Base-by-base conservation (phyloP, 2,888 invertebrate genomes). In the Epistrophe eligans region DNA sequence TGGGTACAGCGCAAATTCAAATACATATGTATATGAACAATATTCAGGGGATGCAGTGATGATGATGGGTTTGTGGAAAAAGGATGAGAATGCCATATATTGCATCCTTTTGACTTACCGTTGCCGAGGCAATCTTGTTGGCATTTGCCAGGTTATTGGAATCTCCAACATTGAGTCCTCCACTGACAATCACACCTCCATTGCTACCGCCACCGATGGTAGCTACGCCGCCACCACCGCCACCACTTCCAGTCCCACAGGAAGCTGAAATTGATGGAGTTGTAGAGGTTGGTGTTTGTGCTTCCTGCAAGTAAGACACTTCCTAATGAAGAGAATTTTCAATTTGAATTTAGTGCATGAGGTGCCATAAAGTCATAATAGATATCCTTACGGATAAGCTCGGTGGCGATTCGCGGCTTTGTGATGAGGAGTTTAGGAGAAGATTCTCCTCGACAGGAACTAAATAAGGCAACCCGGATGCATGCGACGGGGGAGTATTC, bases 51-150 rank as follows among this genome's bases (percentile, higher is more conserved):
- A 64, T 76, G 64, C 77, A 72, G n/a, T 19, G 4, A 28, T 43
- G 9, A 24, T 24, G 13, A 38, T 45, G 10, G 13, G 74, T 15
- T 28, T 35, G 43, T 50, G 17, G 32, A 9, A n/a, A 32, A 43
- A 6, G 45, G 45, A 43, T 45, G 72, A 28, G 43, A 17, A 76
- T 82, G 77, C 52, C 32, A 52, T 24, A 52, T 24, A 24, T 28
- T 84, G 62, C 67, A 85, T 76, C 55, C 58, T 38, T 57, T 77
- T 67, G 76, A 90, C 96, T 96, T 95, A 97, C 98, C 93, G 99
- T 99, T 93, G 98, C 98, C 92, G 97, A 92, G 96, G 97, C 91
- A 96, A 97, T 93, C 96, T 94, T 92, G 96, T 97, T 91, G 88
- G 92, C 90, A 88, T 90, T 91, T 79, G 91, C 92, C 85, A 92